Conservation (phyloP, 2,113 vertebrate species). For the Upupa epops region DNA sequence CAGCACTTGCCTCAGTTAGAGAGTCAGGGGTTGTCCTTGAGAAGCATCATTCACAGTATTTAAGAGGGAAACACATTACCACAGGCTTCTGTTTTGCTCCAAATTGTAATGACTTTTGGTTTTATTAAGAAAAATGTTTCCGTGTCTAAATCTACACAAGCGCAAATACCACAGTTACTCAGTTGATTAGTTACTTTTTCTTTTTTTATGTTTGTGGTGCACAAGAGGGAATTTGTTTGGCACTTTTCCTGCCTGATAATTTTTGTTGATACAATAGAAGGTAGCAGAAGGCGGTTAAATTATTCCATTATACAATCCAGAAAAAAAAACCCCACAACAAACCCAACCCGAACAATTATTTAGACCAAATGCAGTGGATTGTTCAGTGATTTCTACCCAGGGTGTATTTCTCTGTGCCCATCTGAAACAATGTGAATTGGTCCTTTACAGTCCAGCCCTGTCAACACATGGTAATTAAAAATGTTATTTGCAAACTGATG, state of each 20-base stretch:
- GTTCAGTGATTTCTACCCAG: not conserved
- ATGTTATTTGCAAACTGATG: constrained; percentile 2
- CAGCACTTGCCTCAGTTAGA: not conserved
- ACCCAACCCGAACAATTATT: not conserved
- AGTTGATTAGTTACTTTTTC: not conserved
- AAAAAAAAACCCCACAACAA: not conserved
- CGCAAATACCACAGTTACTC: not conserved
- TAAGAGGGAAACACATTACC: not conserved
- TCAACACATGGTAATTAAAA: not conserved
- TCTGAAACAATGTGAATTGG: not conserved
- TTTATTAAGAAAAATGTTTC: constrained; percentile 24
- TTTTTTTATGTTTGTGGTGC: not conserved
- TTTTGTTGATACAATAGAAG: not conserved
- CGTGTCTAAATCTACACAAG: not conserved
- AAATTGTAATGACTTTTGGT: not conserved
- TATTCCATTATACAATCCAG: not conserved
- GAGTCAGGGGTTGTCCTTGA: not conserved
- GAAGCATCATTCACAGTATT: not conserved
- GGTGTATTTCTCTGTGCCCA: not conserved
- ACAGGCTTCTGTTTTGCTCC: not conserved
- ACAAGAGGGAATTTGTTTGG: not conserved
- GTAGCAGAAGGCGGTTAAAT: not conserved
- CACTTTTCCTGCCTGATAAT: not conserved
- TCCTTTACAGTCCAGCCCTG: not conserved
- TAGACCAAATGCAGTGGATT: not conserved